These are phyloP conservation scores for Mormyrops attenuatus DNA, from an alignment of 2,797 vertebrate species.

Conservation along the genomic window DNA sequence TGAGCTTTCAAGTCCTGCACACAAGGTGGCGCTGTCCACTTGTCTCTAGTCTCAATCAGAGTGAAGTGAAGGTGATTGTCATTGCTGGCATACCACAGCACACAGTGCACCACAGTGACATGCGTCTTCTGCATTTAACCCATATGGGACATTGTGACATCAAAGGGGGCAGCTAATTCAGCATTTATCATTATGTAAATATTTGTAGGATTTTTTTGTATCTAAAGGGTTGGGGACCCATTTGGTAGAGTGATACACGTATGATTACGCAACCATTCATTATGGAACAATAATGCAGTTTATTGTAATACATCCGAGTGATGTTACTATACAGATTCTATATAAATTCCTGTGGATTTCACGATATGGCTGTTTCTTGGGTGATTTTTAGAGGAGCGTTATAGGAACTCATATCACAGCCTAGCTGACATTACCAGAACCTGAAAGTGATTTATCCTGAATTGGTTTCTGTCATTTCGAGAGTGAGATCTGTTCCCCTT, in stretches of 20 bases:
- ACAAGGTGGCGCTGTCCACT: conserved; percentile 32
- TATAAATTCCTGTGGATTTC: neutral
- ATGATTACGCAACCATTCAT: neutral
- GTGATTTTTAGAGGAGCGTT: neutral
- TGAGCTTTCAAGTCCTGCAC: conserved; percentile 22
- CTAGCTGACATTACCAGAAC: neutral
- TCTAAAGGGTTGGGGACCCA: neutral
- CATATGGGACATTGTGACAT: neutral
- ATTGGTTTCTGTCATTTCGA: neutral
- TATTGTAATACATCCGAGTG: neutral
- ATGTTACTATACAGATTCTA: neutral
- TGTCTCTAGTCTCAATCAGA: neutral
- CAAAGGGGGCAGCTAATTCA: neutral
- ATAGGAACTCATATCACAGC: neutral
- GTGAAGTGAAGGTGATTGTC: neutral
- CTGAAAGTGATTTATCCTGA: neutral
- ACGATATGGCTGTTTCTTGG: neutral
- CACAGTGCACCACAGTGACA: neutral
- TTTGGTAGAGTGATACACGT: neutral
- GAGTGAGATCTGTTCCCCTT: neutral
- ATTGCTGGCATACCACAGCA: neutral
- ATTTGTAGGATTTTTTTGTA: neutral
- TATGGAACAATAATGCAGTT: neutral
- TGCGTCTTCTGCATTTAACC: neutral
- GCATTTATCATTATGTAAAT: neutral